Percentiles rank a stretch among this genome's conserved stretches.
phyloP scores from a whole-genome alignment of 1,140 invertebrate species.

The Rhopalosiphum padi region DNA sequence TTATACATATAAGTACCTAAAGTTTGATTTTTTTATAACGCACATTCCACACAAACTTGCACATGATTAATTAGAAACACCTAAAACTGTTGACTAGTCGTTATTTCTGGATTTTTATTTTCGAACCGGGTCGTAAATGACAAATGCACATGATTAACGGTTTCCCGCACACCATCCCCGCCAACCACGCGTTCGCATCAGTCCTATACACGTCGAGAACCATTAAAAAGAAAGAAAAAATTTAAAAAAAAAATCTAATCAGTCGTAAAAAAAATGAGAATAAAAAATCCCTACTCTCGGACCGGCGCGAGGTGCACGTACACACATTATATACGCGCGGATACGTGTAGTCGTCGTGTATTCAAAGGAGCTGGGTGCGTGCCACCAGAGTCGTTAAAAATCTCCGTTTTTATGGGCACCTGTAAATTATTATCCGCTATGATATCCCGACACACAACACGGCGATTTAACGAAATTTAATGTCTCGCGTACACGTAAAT shows the following conservation, averaged over 20 bases:
- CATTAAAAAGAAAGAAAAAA: not conserved
- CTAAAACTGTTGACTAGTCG: not conserved
- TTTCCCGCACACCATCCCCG: not conserved
- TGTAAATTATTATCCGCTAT: conserved; percentile 44
- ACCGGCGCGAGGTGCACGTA: not conserved
- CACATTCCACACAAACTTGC: not conserved
- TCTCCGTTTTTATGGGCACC: conserved; percentile 37
- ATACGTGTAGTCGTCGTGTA: conserved; percentile 5
- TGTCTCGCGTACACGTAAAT: conserved; percentile 24
- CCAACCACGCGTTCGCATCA: not conserved
- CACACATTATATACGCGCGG: not conserved
- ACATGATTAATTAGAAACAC: conserved; percentile 38
- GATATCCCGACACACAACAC: conserved; percentile 20
- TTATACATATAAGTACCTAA: not conserved
- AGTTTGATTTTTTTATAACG: not conserved
- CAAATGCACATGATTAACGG: conserved; percentile 37
- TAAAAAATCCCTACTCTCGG: conserved; percentile 7
- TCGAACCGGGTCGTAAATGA: conserved; percentile 40
- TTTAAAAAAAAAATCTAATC: conserved; percentile 12
- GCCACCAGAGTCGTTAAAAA: conserved; percentile 56
- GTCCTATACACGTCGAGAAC: not conserved
- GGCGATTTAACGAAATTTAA: conserved; percentile 40
- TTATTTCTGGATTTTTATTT: conserved; percentile 41
- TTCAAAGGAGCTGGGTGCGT: conserved; percentile 47
- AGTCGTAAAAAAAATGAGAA: conserved; percentile 46